A percentile compares a stretch with the other conserved stretches of the same genome.
Conservation (phyloP, 2,888 invertebrate genomes). For the Lacanobia oleracea region DNA sequence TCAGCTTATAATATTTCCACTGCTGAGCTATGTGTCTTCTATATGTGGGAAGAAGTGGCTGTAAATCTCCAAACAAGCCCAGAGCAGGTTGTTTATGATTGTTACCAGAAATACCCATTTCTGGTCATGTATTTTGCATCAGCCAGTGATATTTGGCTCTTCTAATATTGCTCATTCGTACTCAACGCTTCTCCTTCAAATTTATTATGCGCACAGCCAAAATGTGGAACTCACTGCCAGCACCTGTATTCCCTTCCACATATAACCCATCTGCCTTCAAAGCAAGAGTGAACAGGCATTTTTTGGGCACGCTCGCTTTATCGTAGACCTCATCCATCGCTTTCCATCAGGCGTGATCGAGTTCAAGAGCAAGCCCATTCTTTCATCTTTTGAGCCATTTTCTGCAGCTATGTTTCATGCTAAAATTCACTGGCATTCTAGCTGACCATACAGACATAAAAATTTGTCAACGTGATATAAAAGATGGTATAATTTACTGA, state of each 20-base stretch:
- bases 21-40: neutral
- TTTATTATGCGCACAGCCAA: too few species aligned
- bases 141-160: neutral
- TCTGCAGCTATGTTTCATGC: neutral
- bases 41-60: neutral
- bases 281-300: too few species aligned
- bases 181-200: too few species aligned
- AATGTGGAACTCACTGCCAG: too few species aligned
- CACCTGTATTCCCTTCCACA: too few species aligned
- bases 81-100: neutral
- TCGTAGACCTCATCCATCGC: too few species aligned
- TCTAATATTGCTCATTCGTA: too few species aligned
- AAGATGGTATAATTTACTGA: neutral
- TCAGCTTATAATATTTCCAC: neutral
- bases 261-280: too few species aligned
- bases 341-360: too few species aligned
- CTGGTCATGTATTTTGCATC: neutral
- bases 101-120: neutral
- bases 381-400: neutral
- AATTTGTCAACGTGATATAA: neutral
- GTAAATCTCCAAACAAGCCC: neutral
- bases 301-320: too few species aligned
- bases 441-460: neutral
- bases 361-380: too few species aligned
- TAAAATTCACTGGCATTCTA: neutral